phyloP scores from a whole-genome alignment of 1,140 invertebrate genomes.

The Drosophila orosa region DNA sequence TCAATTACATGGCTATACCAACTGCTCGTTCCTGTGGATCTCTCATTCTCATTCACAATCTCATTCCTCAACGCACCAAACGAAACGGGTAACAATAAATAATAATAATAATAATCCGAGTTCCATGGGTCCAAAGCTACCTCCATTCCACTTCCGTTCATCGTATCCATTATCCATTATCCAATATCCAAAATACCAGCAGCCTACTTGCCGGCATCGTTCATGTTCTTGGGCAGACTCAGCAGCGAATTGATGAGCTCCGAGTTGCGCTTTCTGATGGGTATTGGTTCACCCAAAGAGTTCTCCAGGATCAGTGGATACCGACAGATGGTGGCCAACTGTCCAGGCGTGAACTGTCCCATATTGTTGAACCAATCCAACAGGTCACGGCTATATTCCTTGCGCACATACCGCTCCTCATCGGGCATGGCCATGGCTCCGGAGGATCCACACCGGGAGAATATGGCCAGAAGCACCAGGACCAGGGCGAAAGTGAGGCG shows the following conservation, averaged over 20 bases:
- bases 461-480: constrained; percentile 39
- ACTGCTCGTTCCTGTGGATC: constrained; percentile 17
- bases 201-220: constrained; percentile 87
- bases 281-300: constrained; percentile 47
- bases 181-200: no score
- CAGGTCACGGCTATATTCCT: constrained; percentile 77
- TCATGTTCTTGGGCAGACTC: constrained; percentile 89
- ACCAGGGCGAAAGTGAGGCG: constrained; percentile 22
- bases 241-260: constrained; percentile 90
- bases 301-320: constrained; percentile 66
- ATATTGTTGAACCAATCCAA: constrained; percentile 71
- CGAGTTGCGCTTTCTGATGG: constrained; percentile 87
- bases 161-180: background rate
- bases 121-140: constrained; percentile 23
- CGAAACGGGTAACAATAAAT: constrained; percentile 13
- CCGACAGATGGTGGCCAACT: constrained; percentile 55
- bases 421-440: constrained; percentile 66
- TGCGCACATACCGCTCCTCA: constrained; percentile 81
- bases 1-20: constrained; percentile 34
- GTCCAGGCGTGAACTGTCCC: constrained; percentile 50
- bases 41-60: constrained; percentile 2
- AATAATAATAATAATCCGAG: constrained; percentile 22
- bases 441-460: constrained; percentile 10
- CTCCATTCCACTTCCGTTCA: background rate
- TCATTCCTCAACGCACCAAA: constrained; percentile 7